Evolutionary conservation across 2,797 vertebrate genomes (phyloP), one percentile per base, ranked within the genome.

Genomic region (Momotus momota): DNA sequence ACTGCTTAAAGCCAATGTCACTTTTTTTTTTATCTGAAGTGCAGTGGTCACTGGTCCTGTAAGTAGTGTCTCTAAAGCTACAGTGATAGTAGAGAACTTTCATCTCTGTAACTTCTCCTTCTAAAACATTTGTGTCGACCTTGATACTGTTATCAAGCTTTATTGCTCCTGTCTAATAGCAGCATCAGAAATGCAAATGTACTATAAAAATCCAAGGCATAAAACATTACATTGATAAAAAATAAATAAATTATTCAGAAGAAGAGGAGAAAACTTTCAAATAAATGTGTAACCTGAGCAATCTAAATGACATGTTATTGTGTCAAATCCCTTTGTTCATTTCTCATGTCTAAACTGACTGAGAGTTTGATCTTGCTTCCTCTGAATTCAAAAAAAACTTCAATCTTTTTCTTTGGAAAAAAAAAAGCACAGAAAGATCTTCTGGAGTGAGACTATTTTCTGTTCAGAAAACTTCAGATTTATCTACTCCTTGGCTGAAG

Each of bases 131-230:
- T 75, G 15, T 45, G 16, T 62, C 7, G 8, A 7, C 11, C 40
- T 66, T 7, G 1, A 25, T 48, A 14, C 31, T 80, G 11, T 77
- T 80, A 80, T 3, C 43, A 64, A 95, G 27, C 31, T 81, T 61
- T 79, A 25, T 40, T 73, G 43, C 45, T 82, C 48, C 55, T 78
- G 33, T 33, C 57, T 70, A 87, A 89, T 14, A 65, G 55, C 60
- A 82, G 46, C 55, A 90, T 62, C 85, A 94, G 48, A 89, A 82
- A 93, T 70, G 64, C 67, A 96, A 91, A 84, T 35, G 14, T 54
- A 19, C 43, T 40, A 45, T 18, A 84, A 83, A 88, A 86, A 90
- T 35, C 14, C 52, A 71, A 81, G 31, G 26, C 57, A 86, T 58
- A 83, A 92, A 78, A 70, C 14, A 78, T 81, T 70, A 71, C 25